Conservation (phyloP, 37 sponge, comb jelly and placozoan genomes). For the Tethya wilhelma region DNA sequence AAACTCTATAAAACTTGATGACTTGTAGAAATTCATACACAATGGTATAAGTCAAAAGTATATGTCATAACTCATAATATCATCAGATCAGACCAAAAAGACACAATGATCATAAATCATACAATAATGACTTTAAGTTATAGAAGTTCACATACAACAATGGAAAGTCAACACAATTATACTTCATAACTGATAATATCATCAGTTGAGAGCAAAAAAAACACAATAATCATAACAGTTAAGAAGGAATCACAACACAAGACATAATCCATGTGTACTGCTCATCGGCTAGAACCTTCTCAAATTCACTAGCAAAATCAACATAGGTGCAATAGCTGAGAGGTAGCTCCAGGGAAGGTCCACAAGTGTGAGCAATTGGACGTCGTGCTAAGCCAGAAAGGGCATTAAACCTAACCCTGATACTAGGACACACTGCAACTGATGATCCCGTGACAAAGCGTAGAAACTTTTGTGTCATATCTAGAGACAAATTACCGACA, state of each 20-base stretch:
- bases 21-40: not conserved
- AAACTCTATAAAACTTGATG: no score
- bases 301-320: constrained; percentile 32
- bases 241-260: no score
- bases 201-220: no score
- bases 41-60: not conserved
- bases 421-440: not conserved
- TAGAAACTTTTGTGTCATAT: not conserved
- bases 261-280: not conserved
- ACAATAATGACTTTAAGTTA: not conserved
- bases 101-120: not conserved
- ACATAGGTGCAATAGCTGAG: not conserved
- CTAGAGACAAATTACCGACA: constrained; percentile 20
- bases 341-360: constrained; percentile 2
- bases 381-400: not conserved
- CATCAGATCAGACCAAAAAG: not conserved
- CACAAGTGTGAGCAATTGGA: constrained; percentile 34
- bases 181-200: no score
- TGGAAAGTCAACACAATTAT: no score
- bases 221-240: no score
- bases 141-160: not conserved
- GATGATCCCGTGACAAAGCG: constrained; percentile 27
- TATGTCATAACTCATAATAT: not conserved
- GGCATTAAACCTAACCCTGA: constrained; percentile 9
- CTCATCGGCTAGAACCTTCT: not conserved